Evolutionary conservation across 2,797 vertebrate species (phyloP).

Genomic region (Enteromius anoplus): DNA sequence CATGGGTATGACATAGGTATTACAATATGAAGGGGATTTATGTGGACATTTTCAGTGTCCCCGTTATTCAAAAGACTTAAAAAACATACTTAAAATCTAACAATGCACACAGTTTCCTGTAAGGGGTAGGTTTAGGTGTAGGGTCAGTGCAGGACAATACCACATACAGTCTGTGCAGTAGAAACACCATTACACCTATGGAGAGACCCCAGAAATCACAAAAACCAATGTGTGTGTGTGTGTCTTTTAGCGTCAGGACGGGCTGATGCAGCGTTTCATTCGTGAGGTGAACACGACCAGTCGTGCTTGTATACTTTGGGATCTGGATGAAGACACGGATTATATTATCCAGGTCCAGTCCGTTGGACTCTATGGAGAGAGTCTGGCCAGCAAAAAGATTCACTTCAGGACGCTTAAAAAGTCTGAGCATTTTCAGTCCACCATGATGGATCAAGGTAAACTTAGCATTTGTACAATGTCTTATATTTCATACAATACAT

Average conservation of each 20-base stretch:
- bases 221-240: conserved; percentile 6
- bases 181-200: no score
- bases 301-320: conserved; percentile 93
- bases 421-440: conserved; percentile 89
- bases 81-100: no score
- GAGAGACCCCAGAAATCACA: no score
- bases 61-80: no score
- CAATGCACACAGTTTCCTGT: no score
- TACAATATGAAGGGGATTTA: no score
- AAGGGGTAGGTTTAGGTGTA: no score
- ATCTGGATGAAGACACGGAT: conserved; percentile 93
- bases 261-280: conserved; percentile 94
- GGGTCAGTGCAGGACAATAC: no score
- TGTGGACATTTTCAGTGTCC: no score
- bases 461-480: conserved; percentile 25
- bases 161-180: no score
- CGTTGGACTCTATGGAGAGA: conserved; percentile 88
- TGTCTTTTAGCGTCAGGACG: conserved; percentile 87
- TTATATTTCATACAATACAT: not conserved
- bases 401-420: conserved; percentile 95
- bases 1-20: no score
- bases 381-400: conserved; percentile 87
- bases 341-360: conserved; percentile 97
- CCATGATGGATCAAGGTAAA: conserved; percentile 90
- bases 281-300: conserved; percentile 97